Percentiles rank a stretch among this genome's conserved stretches.
These are phyloP conservation scores for Trachymyrmex cornetzi DNA, from an alignment of 1,140 invertebrate genomes.

Conservation along the genomic window DNA sequence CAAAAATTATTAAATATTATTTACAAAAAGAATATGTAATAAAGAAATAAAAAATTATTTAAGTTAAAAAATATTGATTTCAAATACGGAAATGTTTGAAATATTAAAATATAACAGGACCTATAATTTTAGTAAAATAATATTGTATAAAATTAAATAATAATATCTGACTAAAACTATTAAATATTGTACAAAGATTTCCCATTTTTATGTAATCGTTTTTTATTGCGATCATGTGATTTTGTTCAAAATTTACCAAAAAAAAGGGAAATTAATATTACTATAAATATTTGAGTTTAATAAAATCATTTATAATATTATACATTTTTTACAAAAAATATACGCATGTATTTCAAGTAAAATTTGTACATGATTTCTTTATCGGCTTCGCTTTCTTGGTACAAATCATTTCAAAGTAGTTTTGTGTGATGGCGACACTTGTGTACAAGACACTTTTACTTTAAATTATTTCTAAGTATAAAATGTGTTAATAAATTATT, in stretches of 20 bases:
- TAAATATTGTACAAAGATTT: neutral
- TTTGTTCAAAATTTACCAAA: neutral
- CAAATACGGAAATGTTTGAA: neutral
- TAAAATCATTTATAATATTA: neutral
- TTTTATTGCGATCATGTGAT: neutral
- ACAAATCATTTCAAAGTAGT: neutral
- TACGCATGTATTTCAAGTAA: neutral
- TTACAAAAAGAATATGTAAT: neutral
- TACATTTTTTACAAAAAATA: conserved; percentile 3
- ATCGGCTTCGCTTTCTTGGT: conserved; percentile 8
- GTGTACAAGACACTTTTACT: neutral
- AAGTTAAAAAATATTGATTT: neutral
- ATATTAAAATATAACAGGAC: neutral
- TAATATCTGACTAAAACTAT: neutral
- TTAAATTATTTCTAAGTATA: neutral
- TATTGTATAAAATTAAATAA: conserved; percentile 12
- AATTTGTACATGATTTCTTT: conserved; percentile 9
- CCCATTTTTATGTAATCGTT: neutral
- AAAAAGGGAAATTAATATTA: neutral
- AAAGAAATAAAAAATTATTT: neutral
- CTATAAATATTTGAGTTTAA: conserved; percentile 2
- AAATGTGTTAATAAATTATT: neutral
- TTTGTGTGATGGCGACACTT: conserved; percentile 39
- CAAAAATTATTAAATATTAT: neutral
- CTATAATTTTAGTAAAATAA: neutral